Evolutionary conservation across 2,888 invertebrate genomes (phyloP).

Genomic region (Drosophila phalerata): DNA sequence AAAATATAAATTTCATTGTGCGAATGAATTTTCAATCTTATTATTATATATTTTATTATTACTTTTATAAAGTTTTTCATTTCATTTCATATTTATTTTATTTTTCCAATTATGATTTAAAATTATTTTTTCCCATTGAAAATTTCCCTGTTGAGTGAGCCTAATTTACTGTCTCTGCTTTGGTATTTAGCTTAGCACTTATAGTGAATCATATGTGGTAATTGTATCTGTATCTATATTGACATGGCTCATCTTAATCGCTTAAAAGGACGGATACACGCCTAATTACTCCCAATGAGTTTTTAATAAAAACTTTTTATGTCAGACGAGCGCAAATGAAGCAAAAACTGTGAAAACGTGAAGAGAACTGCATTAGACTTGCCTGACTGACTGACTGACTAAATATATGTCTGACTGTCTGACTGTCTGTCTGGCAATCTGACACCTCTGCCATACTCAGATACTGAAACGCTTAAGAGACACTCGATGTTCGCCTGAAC

Average conservation of each 20-base stretch:
- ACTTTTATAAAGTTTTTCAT: too few species aligned
- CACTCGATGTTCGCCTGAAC: conserved; percentile 41
- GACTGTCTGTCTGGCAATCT: conserved; percentile 34
- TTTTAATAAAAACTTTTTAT: too few species aligned
- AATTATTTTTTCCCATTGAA: too few species aligned
- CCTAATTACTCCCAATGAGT: conserved; percentile 71
- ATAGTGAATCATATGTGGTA: too few species aligned
- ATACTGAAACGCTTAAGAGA: conserved; percentile 39
- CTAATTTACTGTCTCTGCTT: too few species aligned
- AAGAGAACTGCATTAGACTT: conserved; percentile 20
- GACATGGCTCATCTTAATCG: conserved; percentile 50
- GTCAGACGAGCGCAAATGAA: conserved; percentile 43
- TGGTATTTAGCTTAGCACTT: too few species aligned
- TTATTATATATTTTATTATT: too few species aligned
- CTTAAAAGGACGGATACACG: conserved; percentile 43
- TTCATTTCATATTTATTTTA: too few species aligned
- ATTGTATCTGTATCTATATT: conserved; percentile 16
- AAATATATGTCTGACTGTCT: neutral
- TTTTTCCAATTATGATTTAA: too few species aligned
- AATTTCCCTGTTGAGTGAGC: too few species aligned
- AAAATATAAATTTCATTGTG: too few species aligned
- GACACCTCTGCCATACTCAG: conserved; percentile 59
- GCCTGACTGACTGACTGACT: conserved; percentile 19
- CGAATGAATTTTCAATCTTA: too few species aligned
- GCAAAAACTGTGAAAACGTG: conserved; percentile 14